A percentile compares a stretch with the other conserved stretches of the same genome.
Evolutionary conservation across 2,113 vertebrate species (phyloP).

Genomic region (Terrapene triunguis): DNA sequence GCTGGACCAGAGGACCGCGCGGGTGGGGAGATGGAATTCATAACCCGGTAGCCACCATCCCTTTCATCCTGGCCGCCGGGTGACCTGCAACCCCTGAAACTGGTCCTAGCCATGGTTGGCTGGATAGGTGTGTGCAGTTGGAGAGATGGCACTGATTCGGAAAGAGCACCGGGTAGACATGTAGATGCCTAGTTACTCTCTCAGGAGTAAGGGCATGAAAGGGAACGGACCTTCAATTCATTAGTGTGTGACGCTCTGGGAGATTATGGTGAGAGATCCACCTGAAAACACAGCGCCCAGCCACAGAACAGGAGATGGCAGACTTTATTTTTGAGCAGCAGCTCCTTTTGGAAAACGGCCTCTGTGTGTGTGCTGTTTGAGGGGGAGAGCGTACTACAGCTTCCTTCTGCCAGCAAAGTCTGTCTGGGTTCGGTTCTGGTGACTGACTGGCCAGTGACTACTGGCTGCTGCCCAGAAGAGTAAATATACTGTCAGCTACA

Average conservation of each 20-base stretch:
- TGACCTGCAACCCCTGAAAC: background rate
- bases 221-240: background rate
- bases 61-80: background rate
- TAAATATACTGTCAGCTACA: background rate
- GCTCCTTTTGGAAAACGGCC: background rate
- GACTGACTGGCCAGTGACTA: background rate
- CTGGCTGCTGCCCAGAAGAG: background rate
- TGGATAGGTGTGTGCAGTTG: background rate
- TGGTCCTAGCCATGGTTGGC: background rate
- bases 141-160: background rate
- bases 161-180: too few species aligned
- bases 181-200: background rate
- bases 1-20: background rate
- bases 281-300: background rate
- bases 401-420: background rate
- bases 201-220: background rate
- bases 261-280: background rate
- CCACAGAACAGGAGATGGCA: background rate
- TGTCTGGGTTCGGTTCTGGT: background rate
- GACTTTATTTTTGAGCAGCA: background rate
- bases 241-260: background rate
- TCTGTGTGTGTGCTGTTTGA: background rate
- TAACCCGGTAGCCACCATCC: background rate
- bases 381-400: background rate
- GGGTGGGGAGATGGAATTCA: background rate